These are phyloP conservation scores for Mesorhabditis sp. DNA, from an alignment of 2,888 invertebrate genomes.

Conservation along the genomic window DNA sequence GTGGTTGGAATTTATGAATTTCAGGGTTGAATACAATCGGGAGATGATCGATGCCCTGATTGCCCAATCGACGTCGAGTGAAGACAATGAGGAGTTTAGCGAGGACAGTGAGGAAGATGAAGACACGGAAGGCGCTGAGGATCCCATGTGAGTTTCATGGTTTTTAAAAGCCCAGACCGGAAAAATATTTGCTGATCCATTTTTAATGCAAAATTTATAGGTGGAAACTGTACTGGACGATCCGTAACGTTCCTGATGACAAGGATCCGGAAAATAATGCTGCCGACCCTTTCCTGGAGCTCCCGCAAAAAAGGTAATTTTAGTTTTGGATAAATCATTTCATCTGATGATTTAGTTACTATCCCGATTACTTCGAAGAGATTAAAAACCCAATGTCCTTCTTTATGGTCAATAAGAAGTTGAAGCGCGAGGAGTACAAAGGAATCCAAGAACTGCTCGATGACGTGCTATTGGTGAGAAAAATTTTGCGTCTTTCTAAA, in stretches of 20 bases:
- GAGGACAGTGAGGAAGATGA: slow-evolving; percentile 68
- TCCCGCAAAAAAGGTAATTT: slow-evolving; percentile 70
- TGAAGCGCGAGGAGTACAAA: slow-evolving; percentile 58
- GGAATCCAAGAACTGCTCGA: slow-evolving; percentile 83
- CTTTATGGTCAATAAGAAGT: slow-evolving; percentile 73
- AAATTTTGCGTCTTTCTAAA: neutral
- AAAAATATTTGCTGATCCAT: neutral
- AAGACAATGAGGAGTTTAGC: slow-evolving; percentile 61
- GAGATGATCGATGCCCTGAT: slow-evolving; percentile 47
- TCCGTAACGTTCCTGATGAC: slow-evolving; percentile 63
- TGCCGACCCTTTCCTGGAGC: slow-evolving; percentile 85
- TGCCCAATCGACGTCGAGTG: slow-evolving; percentile 28
- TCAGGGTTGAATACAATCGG: slow-evolving; percentile 26
- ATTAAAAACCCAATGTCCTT: slow-evolving; percentile 92
- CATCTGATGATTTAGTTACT: slow-evolving; percentile 62
- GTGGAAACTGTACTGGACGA: slow-evolving; percentile 75
- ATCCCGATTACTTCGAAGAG: slow-evolving; percentile 95
- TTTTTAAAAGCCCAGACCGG: neutral
- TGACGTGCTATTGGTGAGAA: slow-evolving; percentile 76
- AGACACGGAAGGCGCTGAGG: slow-evolving; percentile 51
- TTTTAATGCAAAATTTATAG: slow-evolving; percentile 59
- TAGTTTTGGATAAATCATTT: slow-evolving; percentile 1
- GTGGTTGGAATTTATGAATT: slow-evolving; percentile 7
- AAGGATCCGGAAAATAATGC: slow-evolving; percentile 65
- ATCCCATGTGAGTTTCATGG: slow-evolving; percentile 8